Evolutionary conservation across 2,797 vertebrate genomes (phyloP), one percentile per base, ranked within the genome.

Genomic region (Philypnodon macrostomus): DNA sequence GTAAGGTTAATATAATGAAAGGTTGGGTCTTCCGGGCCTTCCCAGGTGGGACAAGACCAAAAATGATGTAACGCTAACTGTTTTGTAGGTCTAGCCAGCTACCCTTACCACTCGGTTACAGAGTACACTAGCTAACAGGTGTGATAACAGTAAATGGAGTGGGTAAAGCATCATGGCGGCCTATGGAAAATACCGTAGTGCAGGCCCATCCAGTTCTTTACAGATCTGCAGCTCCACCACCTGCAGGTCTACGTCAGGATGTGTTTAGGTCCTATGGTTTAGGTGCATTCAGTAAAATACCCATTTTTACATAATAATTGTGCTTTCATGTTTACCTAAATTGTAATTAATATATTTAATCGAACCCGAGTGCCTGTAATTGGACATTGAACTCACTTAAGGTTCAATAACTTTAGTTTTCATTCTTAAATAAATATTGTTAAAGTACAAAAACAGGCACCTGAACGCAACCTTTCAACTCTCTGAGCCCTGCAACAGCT

Each of bases 41-140:
- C 52, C 68, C 55, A 63, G 55, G 56, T 80, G 66, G 63, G 58
- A 70, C 15, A 32, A 56, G 71, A 77, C 47, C 72, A 47, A 30
- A 59, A 58, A 52, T 85, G 73, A 84, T 84, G 75, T 81, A 87
- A 87, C 73, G 67, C 63, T 50, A 21, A 50, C 59, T 76, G 73
- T 75, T 79, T 29, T 54, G 68, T 71, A 72, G 77, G 72, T 80
- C 63, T 66, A 67, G 56, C 57, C 5, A 32, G 32, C 40, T 68
- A 67, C 48, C 70, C 40, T 46, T n/a, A 27, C 35, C 51, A 51
- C 23, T 14, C 12, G 15, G 27, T 24, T 34, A 21, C 33, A 19
- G n/a, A n/a, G 10, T 35, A 35, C 30, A 18, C 31, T 2, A 4
- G 47, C 53, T 46, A 42, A 24, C 4, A 30, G 11, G 6, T 11